These are phyloP conservation scores for Cryptus viduatorius DNA, from an alignment of 2,888 invertebrate genomes.

Conservation along the genomic window DNA sequence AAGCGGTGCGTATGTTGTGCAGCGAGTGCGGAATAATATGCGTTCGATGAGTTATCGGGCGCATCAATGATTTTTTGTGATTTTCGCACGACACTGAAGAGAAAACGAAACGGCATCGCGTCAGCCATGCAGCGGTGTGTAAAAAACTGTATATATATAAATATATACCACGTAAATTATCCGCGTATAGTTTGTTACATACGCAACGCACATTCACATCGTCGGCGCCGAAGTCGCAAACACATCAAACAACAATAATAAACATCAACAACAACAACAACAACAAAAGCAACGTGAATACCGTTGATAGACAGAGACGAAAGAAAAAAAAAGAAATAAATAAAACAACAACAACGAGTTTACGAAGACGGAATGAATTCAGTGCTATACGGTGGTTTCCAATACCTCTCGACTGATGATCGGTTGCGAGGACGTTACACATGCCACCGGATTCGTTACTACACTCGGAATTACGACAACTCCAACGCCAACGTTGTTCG, in stretches of 20 bases:
- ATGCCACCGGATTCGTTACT: constrained; percentile 80
- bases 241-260: constrained; percentile 45
- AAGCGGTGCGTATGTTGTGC: constrained; percentile 71
- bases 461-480: constrained; percentile 80
- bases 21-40: constrained; percentile 53
- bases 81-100: neutral
- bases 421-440: constrained; percentile 81
- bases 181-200: neutral
- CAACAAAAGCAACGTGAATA: constrained; percentile 35
- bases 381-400: constrained; percentile 89
- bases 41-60: constrained; percentile 10
- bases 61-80: neutral
- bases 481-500: constrained; percentile 76
- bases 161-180: neutral
- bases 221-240: constrained; percentile 31
- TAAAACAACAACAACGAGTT: constrained; percentile 51
- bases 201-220: constrained; percentile 16
- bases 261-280: constrained; percentile 49
- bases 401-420: constrained; percentile 88
- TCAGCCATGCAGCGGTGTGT: neutral
- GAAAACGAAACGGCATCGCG: neutral
- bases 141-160: too few relatives aligned
- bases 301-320: constrained; percentile 28
- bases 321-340: constrained; percentile 39
- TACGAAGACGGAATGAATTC: constrained; percentile 62